phyloP scores from a whole-genome alignment of 2,888 invertebrate genomes.

The Sthenelais limicola region DNA sequence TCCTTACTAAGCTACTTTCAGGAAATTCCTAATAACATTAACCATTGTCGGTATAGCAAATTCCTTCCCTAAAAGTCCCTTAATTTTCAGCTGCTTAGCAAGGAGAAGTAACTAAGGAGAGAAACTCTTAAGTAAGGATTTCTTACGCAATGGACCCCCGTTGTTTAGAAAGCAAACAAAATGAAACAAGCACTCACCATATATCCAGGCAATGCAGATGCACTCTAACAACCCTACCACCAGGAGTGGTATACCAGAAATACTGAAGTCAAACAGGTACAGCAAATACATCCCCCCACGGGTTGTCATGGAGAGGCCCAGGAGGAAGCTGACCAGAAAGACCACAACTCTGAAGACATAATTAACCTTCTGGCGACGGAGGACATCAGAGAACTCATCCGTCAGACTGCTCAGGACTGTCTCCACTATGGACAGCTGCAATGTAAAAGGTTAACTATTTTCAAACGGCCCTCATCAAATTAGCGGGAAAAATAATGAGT shows the following conservation, averaged over 20 bases:
- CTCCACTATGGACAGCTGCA: constrained; percentile 71
- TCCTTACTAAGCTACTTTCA: no score
- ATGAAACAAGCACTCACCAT: constrained; percentile 45
- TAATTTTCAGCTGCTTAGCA: neutral
- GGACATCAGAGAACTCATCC: constrained; percentile 64
- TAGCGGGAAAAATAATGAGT: no score
- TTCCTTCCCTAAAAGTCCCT: no score
- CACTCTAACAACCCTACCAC: constrained; percentile 50
- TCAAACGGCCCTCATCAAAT: no score
- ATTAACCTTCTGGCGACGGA: constrained; percentile 56
- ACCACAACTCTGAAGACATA: constrained; percentile 62
- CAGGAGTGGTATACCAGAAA: constrained; percentile 52
- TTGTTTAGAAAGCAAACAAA: no score
- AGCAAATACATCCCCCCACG: constrained; percentile 52
- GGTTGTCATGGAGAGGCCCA: constrained; percentile 52
- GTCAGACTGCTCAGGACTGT: constrained; percentile 69
- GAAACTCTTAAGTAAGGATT: no score
- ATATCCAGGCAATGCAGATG: constrained; percentile 46
- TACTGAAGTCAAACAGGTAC: constrained; percentile 51
- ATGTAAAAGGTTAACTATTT: no score
- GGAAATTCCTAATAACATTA: no score
- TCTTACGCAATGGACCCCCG: no score
- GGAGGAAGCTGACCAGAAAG: constrained; percentile 51
- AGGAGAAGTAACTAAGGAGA: no score
- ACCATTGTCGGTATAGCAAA: no score